Conservation (phyloP, 1,140 invertebrate genomes). For the Drosophila novamexicana region DNA sequence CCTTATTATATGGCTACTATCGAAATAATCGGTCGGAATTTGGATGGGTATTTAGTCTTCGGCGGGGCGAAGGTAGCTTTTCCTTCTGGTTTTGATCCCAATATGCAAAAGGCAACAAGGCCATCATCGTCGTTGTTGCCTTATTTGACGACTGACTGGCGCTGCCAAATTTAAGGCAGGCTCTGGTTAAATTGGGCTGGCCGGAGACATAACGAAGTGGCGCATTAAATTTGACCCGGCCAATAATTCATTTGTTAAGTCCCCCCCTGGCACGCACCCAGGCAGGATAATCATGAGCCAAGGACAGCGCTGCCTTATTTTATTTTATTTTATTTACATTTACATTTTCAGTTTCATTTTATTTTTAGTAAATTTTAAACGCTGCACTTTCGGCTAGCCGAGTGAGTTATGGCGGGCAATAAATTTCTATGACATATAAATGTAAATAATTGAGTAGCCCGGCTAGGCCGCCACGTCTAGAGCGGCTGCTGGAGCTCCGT, state of each 20-base stretch:
- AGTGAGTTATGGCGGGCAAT: constrained; percentile 73
- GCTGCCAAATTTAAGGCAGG: background rate
- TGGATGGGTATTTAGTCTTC: too few species aligned
- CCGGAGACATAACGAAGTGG: constrained; percentile 60
- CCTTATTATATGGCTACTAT: too few species aligned
- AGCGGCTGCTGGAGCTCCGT: background rate
- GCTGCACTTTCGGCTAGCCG: constrained; percentile 75
- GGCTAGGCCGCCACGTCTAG: constrained; percentile 24
- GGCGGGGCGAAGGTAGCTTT: too few species aligned
- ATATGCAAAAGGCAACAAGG: constrained; percentile 12
- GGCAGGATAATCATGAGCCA: constrained; percentile 58
- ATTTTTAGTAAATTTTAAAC: constrained; percentile 66
- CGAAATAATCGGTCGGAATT: too few species aligned
- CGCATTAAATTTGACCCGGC: constrained; percentile 75
- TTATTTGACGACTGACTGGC: background rate
- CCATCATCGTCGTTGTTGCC: background rate
- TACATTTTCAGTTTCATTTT: constrained; percentile 42
- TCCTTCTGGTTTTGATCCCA: background rate
- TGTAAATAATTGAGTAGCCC: constrained; percentile 79
- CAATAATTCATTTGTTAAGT: constrained; percentile 80
- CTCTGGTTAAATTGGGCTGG: constrained; percentile 12
- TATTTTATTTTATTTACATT: constrained; percentile 55
- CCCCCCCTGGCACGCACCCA: constrained; percentile 4
- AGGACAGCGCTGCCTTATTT: constrained; percentile 25
- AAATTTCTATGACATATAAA: constrained; percentile 83